phyloP scores from a whole-genome alignment of 1,140 invertebrate species.

The Drosophila grimshawi region DNA sequence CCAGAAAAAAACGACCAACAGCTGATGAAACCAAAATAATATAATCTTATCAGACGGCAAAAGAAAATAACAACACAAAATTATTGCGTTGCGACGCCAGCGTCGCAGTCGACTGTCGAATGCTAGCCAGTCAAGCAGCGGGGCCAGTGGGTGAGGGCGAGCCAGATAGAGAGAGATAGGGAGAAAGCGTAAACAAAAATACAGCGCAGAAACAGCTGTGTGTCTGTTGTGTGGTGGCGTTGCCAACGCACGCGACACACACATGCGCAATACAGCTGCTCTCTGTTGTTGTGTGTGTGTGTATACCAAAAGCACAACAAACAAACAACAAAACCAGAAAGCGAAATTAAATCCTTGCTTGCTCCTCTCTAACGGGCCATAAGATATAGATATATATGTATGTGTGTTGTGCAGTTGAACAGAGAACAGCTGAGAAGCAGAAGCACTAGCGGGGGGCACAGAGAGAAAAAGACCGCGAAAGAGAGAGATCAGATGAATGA shows the following conservation, averaged over 20 bases:
- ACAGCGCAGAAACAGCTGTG: constrained; percentile 61
- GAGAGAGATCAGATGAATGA: constrained; percentile 52
- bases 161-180: constrained; percentile 20
- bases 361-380: not conserved
- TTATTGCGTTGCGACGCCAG: constrained; percentile 65
- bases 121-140: constrained; percentile 8
- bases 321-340: constrained; percentile 39
- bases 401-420: not conserved
- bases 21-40: constrained; percentile 58
- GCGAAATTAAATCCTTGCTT: constrained; percentile 46
- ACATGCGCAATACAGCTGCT: constrained; percentile 62
- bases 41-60: constrained; percentile 63
- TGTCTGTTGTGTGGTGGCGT: constrained; percentile 9
- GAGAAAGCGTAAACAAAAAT: constrained; percentile 62
- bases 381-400: constrained; percentile 2
- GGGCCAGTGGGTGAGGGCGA: constrained; percentile 19
- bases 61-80: constrained; percentile 62
- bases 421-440: constrained; percentile 61
- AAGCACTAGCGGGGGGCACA: constrained; percentile 18
- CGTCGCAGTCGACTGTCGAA: constrained; percentile 9
- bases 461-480: constrained; percentile 2
- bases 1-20: constrained; percentile 44
- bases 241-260: constrained; percentile 31
- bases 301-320: constrained; percentile 31
- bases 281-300: constrained; percentile 14